Conservation (phyloP, 2,113 vertebrate genomes). For the Amblyopsis rosae region DNA sequence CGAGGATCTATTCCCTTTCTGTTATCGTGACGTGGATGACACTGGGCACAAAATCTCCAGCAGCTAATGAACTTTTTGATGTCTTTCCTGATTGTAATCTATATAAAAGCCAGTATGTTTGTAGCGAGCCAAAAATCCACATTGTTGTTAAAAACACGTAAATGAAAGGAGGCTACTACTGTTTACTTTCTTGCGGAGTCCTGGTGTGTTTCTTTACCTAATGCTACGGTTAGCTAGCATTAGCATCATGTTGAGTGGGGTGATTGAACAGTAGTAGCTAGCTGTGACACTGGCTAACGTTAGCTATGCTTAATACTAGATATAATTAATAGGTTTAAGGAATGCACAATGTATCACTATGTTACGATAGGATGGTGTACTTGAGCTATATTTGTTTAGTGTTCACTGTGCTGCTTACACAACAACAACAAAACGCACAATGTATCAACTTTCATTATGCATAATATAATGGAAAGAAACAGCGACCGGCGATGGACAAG, state of each 20-base stretch:
- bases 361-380: no score
- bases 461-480: no score
- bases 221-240: constrained; percentile 17
- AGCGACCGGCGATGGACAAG: no score
- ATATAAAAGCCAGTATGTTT: no score
- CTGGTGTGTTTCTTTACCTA: background rate
- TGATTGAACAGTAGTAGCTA: background rate
- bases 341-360: background rate
- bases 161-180: background rate
- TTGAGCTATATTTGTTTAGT: background rate
- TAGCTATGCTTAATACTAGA: constrained; percentile 25
- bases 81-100: background rate
- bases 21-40: background rate
- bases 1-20: background rate
- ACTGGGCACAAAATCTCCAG: constrained; percentile 14
- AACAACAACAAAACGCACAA: no score
- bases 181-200: constrained; percentile 1
- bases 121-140: no score
- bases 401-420: no score
- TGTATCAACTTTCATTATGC: no score
- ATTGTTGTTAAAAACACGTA: background rate
- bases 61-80: constrained; percentile 22
- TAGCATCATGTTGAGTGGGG: constrained; percentile 30
- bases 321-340: no score
- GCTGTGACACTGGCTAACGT: constrained; percentile 10